Conservation (phyloP, 1,140 invertebrate species). For the Lepidurus arcticus region DNA sequence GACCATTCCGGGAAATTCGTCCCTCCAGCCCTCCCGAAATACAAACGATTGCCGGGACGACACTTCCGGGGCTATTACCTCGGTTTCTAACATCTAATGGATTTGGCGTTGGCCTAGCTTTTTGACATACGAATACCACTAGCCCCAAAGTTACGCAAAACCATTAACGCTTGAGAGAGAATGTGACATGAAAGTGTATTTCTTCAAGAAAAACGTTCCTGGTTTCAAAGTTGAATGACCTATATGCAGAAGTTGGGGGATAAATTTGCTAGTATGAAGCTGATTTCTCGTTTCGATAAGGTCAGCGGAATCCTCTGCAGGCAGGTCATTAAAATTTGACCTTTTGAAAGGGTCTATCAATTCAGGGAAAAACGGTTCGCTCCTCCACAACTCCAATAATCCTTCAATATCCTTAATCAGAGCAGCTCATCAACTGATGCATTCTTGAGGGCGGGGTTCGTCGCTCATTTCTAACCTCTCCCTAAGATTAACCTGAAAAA, state of each 20-base stretch:
- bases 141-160: not conserved
- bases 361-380: conserved; percentile 15
- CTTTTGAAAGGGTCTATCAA: not conserved
- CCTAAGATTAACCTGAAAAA: not conserved
- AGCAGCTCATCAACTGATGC: not conserved
- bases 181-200: not conserved
- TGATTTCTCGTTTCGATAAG: conserved; percentile 15
- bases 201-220: not conserved
- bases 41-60: not conserved
- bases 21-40: conserved; percentile 17
- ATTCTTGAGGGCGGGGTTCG: conserved; percentile 12
- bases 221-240: not conserved
- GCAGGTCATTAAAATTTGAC: not conserved
- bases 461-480: conserved; percentile 6
- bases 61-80: conserved; percentile 17
- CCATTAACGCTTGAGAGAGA: not conserved
- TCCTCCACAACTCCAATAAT: not conserved
- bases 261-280: conserved; percentile 12
- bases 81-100: conserved; percentile 3
- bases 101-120: not conserved
- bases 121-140: not conserved
- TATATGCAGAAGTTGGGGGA: not conserved
- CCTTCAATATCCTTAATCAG: conserved; percentile 6
- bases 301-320: not conserved
- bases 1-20: conserved; percentile 9